Evolutionary conservation across 2,888 invertebrate genomes (phyloP).

Genomic region (Arrhopalites spinosus): DNA sequence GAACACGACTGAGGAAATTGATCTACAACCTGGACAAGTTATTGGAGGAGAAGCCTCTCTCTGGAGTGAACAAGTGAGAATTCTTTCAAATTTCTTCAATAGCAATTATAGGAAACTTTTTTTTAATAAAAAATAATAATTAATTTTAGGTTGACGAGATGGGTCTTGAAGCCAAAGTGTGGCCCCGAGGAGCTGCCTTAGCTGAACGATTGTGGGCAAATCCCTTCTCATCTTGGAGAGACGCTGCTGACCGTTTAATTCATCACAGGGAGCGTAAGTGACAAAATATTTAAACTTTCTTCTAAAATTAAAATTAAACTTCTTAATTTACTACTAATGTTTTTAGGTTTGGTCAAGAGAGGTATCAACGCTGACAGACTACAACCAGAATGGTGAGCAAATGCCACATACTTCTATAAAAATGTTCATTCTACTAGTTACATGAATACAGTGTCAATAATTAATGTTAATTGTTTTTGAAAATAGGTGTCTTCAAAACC

Average conservation of each 20-base stretch:
- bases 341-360: conserved; percentile 68
- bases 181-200: conserved; percentile 80
- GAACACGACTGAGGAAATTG: conserved; percentile 57
- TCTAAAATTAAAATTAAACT: no score
- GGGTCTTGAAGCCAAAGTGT: conserved; percentile 72
- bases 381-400: conserved; percentile 76
- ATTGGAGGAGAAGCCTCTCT: conserved; percentile 80
- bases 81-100: background rate
- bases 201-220: conserved; percentile 84
- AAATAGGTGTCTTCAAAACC: conserved; percentile 75
- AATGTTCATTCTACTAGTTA: no score
- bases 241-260: conserved; percentile 75
- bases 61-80: conserved; percentile 77
- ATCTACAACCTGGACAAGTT: conserved; percentile 58
- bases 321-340: no score
- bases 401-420: no score
- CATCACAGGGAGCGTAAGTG: conserved; percentile 74
- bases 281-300: no score
- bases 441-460: no score
- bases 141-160: conserved; percentile 66
- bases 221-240: conserved; percentile 69
- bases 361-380: conserved; percentile 76
- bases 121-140: background rate
- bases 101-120: background rate
- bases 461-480: background rate